These are phyloP conservation scores for Microcebus murinus DNA, from an alignment of 2,113 vertebrate species.

Conservation along the genomic window DNA sequence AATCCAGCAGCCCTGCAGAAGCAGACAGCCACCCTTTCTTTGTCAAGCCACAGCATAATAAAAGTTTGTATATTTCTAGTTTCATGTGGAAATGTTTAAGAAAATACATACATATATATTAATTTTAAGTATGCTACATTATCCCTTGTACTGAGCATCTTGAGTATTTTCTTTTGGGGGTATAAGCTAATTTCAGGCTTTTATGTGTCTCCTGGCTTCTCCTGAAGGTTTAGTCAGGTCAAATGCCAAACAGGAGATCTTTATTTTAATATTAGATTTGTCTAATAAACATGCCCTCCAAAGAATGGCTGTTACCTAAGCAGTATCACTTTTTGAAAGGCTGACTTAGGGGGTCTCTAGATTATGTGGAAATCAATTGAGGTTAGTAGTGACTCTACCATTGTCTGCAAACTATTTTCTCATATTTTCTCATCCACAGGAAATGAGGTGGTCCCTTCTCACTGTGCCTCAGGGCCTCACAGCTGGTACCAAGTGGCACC, in stretches of 20 bases:
- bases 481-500: slow-evolving; percentile 57
- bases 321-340: background rate
- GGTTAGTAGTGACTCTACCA: background rate
- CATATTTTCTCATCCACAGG: background rate
- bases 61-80: slow-evolving; percentile 40
- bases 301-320: background rate
- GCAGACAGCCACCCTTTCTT: slow-evolving; percentile 20
- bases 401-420: slow-evolving; percentile 22
- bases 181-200: background rate
- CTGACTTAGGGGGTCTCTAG: background rate
- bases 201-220: background rate
- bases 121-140: background rate
- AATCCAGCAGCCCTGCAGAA: background rate
- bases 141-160: background rate
- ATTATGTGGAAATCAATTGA: background rate
- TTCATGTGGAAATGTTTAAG: slow-evolving; percentile 40
- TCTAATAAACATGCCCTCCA: background rate
- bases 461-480: background rate
- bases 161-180: background rate
- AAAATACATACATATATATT: background rate
- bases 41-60: background rate
- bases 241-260: background rate
- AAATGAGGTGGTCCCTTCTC: slow-evolving; percentile 13
- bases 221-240: background rate
- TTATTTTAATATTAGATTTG: background rate